Conservation (phyloP, 2,113 vertebrate species). For the Antigone vipio region DNA sequence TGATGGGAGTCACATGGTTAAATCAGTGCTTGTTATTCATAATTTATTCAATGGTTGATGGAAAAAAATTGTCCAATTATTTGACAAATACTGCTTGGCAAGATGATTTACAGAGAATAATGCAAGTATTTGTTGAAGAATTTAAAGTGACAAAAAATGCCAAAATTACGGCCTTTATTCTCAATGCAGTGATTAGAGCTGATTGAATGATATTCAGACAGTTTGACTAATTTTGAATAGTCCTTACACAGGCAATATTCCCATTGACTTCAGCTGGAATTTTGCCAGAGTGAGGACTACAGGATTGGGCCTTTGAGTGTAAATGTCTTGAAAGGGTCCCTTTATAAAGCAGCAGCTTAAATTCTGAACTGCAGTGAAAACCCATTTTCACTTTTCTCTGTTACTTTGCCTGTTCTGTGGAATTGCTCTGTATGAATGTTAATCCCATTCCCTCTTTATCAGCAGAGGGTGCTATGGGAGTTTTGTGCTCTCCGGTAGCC, state of each 20-base stretch:
- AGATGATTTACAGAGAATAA: constrained; percentile 65
- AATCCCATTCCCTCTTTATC: constrained; percentile 62
- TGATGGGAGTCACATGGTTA: constrained; percentile 59
- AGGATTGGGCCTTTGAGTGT: constrained; percentile 52
- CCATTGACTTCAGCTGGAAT: constrained; percentile 69
- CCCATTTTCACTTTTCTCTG: constrained; percentile 44
- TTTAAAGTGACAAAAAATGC: constrained; percentile 66
- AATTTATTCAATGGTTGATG: constrained; percentile 69
- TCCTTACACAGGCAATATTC: constrained; percentile 62
- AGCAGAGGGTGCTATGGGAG: constrained; percentile 71
- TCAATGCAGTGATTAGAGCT: constrained; percentile 70
- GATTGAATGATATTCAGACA: constrained; percentile 68
- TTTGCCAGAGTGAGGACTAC: constrained; percentile 34
- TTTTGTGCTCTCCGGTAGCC: constrained; percentile 53
- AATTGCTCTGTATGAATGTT: constrained; percentile 43
- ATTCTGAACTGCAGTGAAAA: constrained; percentile 52
- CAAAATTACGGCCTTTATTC: constrained; percentile 58
- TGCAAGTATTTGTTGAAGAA: constrained; percentile 63
- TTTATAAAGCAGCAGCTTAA: constrained; percentile 59
- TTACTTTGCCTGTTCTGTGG: constrained; percentile 40
- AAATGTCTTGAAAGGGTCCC: constrained; percentile 47
- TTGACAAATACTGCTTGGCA: constrained; percentile 65
- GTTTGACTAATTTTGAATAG: constrained; percentile 67
- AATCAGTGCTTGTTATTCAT: constrained; percentile 68
- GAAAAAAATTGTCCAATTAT: constrained; percentile 68